A percentile compares a stretch with the other conserved stretches of the same genome.
Evolutionary conservation across 2,888 invertebrate genomes (phyloP).

Genomic region (Microchrysa polita): DNA sequence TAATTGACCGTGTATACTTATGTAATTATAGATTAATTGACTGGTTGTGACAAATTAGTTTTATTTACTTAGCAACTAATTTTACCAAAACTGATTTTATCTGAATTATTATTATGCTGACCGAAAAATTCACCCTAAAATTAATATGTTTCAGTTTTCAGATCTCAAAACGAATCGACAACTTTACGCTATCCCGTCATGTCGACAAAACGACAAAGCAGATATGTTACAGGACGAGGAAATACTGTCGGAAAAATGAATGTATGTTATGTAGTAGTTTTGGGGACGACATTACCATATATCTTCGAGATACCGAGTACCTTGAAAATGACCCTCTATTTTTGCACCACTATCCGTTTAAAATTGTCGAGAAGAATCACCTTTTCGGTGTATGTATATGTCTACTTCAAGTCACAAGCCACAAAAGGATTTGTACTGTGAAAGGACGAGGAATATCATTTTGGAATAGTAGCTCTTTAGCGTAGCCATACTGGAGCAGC

Average conservation of each 20-base stretch:
- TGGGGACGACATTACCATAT: conserved; percentile 42
- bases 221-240: conserved; percentile 16
- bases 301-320: conserved; percentile 47
- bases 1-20: too few species aligned
- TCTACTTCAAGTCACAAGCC: not conserved
- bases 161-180: too few species aligned
- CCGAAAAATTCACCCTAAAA: too few species aligned
- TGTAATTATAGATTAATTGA: too few species aligned
- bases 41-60: too few species aligned
- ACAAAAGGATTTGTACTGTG: not conserved
- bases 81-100: too few species aligned
- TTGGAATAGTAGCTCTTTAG: not conserved
- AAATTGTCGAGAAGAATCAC: conserved; percentile 17
- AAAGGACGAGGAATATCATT: not conserved
- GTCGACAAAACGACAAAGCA: not conserved
- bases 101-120: too few species aligned
- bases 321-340: conserved; percentile 44
- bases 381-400: not conserved
- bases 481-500: not conserved
- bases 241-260: conserved; percentile 46
- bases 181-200: too few species aligned
- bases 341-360: conserved; percentile 2
- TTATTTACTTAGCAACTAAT: too few species aligned
- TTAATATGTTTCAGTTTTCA: too few species aligned
- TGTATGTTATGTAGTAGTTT: conserved; percentile 44